Evolutionary conservation across 1,140 invertebrate species (phyloP).

Genomic region (Cryptotermes secundus): DNA sequence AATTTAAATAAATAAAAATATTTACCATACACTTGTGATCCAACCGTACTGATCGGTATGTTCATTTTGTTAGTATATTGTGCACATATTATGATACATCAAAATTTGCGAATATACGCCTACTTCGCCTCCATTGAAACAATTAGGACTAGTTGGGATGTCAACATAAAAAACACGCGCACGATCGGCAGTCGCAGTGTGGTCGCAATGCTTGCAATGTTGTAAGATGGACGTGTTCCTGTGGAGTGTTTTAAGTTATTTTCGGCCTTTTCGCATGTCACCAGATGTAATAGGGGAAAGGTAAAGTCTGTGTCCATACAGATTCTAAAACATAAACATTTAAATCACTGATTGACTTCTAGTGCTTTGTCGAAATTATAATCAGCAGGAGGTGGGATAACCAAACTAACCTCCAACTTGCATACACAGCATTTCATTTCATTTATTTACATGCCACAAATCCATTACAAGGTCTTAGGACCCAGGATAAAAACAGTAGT

Average conservation of each 20-base stretch:
- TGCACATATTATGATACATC: constrained; percentile 6
- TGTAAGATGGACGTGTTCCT: background rate
- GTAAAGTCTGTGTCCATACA: background rate
- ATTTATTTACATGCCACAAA: too few relatives aligned
- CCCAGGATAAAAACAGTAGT: too few relatives aligned
- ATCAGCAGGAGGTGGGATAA: too few relatives aligned
- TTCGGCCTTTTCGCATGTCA: background rate
- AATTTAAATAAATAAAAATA: background rate
- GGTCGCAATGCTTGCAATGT: too few relatives aligned
- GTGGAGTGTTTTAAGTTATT: background rate
- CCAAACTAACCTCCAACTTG: too few relatives aligned
- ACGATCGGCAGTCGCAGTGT: background rate
- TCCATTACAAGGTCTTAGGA: too few relatives aligned
- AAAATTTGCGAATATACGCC: constrained; percentile 19
- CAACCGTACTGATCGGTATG: constrained; percentile 16
- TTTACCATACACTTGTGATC: constrained; percentile 32
- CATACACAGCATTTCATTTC: too few relatives aligned
- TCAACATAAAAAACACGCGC: background rate
- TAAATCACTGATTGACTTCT: too few relatives aligned
- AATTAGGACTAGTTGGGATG: background rate
- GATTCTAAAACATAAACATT: too few relatives aligned
- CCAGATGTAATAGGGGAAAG: background rate
- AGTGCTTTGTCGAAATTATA: too few relatives aligned
- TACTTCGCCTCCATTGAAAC: constrained; percentile 6
- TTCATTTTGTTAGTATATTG: constrained; percentile 15